Conservation (phyloP, 2,888 invertebrate species). For the Biston stratarius region DNA sequence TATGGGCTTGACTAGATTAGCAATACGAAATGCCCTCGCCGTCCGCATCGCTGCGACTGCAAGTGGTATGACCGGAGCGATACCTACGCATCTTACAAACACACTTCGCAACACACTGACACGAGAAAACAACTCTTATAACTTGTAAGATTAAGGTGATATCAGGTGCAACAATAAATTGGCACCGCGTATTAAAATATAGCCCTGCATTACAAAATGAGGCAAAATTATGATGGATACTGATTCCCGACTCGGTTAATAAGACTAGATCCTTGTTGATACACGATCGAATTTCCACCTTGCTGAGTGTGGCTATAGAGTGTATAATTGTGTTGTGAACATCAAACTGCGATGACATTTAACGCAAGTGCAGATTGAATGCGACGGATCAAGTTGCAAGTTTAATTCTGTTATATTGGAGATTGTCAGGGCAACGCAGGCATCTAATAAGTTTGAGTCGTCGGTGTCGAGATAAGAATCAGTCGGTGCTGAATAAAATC, state of each 20-base stretch:
- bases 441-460: constrained; percentile 16
- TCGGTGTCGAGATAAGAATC: constrained; percentile 11
- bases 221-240: constrained; percentile 85
- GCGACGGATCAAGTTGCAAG: constrained; percentile 24
- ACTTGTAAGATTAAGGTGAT: constrained; percentile 46
- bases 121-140: constrained; percentile 54
- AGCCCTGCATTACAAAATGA: constrained; percentile 81
- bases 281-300: constrained; percentile 43
- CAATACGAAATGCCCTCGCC: constrained; percentile 20
- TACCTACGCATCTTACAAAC: constrained; percentile 62
- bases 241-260: constrained; percentile 80
- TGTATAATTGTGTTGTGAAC: constrained; percentile 43
- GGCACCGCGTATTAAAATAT: constrained; percentile 74
- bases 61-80: constrained; percentile 66
- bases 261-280: constrained; percentile 69
- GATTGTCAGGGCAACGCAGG: constrained; percentile 20
- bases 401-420: constrained; percentile 26
- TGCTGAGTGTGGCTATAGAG: constrained; percentile 42
- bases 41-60: constrained; percentile 42
- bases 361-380: constrained; percentile 44
- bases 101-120: constrained; percentile 43
- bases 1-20: constrained; percentile 32
- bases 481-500: neutral
- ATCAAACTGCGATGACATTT: constrained; percentile 58
- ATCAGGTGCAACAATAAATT: constrained; percentile 49